Percentiles rank a stretch among this genome's conserved stretches.
phyloP scores from a whole-genome alignment of 30 jellyfish, hydroid and myxozoan genomes.

The Clytia hemisphaerica region DNA sequence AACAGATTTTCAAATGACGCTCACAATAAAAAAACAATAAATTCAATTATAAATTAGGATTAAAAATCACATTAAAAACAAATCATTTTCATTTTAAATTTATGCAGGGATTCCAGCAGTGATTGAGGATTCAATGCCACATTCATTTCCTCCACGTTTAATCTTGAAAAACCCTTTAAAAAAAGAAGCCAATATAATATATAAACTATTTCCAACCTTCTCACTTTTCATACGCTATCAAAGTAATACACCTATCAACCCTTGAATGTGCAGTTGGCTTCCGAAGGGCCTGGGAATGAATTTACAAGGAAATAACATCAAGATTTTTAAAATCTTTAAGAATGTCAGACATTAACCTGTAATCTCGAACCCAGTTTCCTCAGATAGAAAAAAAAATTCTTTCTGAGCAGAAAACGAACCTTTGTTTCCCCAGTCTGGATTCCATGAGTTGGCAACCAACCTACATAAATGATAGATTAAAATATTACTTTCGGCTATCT shows the following conservation, averaged over 20 bases:
- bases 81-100: too few species aligned
- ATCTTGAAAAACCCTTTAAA: slow-evolving; percentile 68
- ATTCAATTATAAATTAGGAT: too few species aligned
- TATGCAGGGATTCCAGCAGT: slow-evolving; percentile 52
- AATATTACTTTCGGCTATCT: background rate
- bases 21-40: too few species aligned
- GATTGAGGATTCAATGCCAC: slow-evolving; percentile 74
- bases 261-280: too few species aligned
- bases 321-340: background rate
- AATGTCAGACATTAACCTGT: background rate
- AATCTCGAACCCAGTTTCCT: background rate
- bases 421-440: slow-evolving; percentile 82
- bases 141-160: slow-evolving; percentile 68
- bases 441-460: slow-evolving; percentile 91
- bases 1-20: too few species aligned
- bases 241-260: too few species aligned
- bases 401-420: slow-evolving; percentile 22
- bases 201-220: too few species aligned
- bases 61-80: too few species aligned
- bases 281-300: too few species aligned
- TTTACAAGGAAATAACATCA: background rate
- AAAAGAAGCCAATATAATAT: background rate
- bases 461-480: slow-evolving; percentile 7
- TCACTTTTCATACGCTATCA: too few species aligned
- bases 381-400: background rate